Percentiles rank a stretch among this genome's conserved stretches.
Evolutionary conservation across 1,140 invertebrate genomes (phyloP).

Genomic region (Marisa cornuarietis): DNA sequence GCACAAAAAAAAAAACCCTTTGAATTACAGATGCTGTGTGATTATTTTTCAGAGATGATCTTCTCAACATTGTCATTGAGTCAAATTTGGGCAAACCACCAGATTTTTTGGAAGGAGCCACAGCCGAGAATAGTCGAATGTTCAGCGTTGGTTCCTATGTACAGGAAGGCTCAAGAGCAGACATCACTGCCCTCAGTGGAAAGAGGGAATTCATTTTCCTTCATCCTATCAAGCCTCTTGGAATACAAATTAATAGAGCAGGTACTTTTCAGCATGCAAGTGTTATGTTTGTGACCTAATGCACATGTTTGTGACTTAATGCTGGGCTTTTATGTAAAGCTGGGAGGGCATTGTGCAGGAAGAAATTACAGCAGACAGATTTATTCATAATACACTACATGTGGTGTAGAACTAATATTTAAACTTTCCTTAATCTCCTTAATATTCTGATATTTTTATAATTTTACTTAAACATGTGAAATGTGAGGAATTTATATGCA

Average conservation of each 20-base stretch:
- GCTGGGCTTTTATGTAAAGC: too few relatives aligned
- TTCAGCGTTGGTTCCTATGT: conserved; percentile 44
- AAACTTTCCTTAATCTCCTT: too few relatives aligned
- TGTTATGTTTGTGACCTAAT: too few relatives aligned
- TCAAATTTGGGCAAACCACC: conserved; percentile 40
- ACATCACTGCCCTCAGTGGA: conserved; percentile 31
- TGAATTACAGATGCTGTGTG: not conserved
- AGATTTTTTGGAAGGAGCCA: conserved; percentile 43
- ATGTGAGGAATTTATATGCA: too few relatives aligned
- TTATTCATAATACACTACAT: not conserved
- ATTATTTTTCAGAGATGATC: conserved; percentile 38
- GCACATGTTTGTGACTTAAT: too few relatives aligned
- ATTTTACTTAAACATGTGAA: too few relatives aligned
- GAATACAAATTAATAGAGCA: conserved; percentile 22
- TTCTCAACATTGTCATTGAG: conserved; percentile 42
- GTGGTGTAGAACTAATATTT: too few relatives aligned
- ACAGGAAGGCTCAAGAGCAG: conserved; percentile 30
- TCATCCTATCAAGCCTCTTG: conserved; percentile 38
- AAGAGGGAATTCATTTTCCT: conserved; percentile 30
- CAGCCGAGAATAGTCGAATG: conserved; percentile 8
- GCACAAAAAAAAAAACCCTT: too few relatives aligned
- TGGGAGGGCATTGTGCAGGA: too few relatives aligned
- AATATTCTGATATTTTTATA: too few relatives aligned
- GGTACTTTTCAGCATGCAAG: conserved; percentile 11
- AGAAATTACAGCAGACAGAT: not conserved